Percentiles rank a stretch among this genome's conserved stretches.
Evolutionary conservation across 2,888 invertebrate genomes (phyloP).

Genomic region (Amphimallon solstitiale): DNA sequence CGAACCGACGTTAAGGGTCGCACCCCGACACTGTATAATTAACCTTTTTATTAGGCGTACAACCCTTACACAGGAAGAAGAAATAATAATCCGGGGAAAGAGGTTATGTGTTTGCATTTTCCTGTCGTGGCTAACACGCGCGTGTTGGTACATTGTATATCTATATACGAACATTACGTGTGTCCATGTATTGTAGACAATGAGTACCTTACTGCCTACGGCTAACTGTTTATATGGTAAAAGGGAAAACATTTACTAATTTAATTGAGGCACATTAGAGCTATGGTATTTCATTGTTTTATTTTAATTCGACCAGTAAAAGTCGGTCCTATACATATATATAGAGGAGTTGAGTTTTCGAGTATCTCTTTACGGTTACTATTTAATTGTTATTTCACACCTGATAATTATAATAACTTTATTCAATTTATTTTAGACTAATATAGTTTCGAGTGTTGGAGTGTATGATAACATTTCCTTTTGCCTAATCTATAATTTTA

Average conservation of each 20-base stretch:
- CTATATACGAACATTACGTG: neutral
- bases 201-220: conserved; percentile 14
- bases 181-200: neutral
- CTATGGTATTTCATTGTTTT: conserved; percentile 53
- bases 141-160: neutral
- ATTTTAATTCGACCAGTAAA: conserved; percentile 52
- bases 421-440: conserved; percentile 45
- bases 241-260: conserved; percentile 54
- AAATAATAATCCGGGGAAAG: conserved; percentile 54
- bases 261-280: conserved; percentile 56
- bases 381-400: conserved; percentile 51
- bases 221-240: conserved; percentile 57
- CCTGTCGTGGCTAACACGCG: conserved; percentile 27
- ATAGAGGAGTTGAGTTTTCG: neutral
- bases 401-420: conserved; percentile 35
- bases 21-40: conserved; percentile 56
- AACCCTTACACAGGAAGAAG: conserved; percentile 58
- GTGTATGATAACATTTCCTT: too few species aligned
- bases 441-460: neutral
- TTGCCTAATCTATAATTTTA: too few species aligned
- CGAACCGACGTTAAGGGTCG: conserved; percentile 50
- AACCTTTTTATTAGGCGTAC: conserved; percentile 57
- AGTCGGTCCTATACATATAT: neutral
- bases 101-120: conserved; percentile 50
- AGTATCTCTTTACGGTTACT: conserved; percentile 36